Evolutionary conservation across 2,888 invertebrate species (phyloP), one percentile per base, ranked within the genome.

Genomic region (Xylota sylvarum): DNA sequence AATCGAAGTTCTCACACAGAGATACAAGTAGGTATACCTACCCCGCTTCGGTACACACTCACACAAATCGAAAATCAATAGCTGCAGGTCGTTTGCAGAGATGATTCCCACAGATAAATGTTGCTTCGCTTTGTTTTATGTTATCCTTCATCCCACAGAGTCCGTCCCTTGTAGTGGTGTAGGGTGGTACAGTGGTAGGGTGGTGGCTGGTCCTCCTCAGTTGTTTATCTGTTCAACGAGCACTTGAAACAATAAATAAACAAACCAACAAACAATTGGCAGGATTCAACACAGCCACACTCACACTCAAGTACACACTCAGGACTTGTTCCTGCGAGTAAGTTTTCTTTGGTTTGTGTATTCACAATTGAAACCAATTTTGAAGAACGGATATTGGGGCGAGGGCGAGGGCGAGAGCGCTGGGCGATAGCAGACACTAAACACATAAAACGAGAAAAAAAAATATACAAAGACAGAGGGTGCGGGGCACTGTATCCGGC

Each of bases 211-310:
- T 69, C 65, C 50, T 72, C 48, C 48, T 50, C 14, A 62, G 69
- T 84, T 84, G 74, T 80, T 80, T 85, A 85, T 85, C 84, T 80
- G 84, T 76, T 80, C 80, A 85, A 85, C 70, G 84, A 85, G 80
- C 84, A 85, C 70, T 85, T 85, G 80, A 80, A 85, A 85, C 74
- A 85, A 85, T 85, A 85, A 85, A 80, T 85, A 85, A 85, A 85
- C 80, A 78, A 85, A 74, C 80, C 84, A 76, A 65, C 80, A 80
- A 85, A 80, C 80, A 80, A 85, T 80, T 85, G 80, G 74, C 84
- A 80, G 80, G 70, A 85, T 85, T 70, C 74, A 64, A 62, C 52
- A 62, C 48, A 55, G 35, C 27, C 67, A 37, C 52, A 70, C 32
- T 14, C 67, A 43, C 43, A 55, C 19, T 50, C 67, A 69, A 50